Conservation (phyloP, 2,888 invertebrate genomes). For the Agrotis segetum region DNA sequence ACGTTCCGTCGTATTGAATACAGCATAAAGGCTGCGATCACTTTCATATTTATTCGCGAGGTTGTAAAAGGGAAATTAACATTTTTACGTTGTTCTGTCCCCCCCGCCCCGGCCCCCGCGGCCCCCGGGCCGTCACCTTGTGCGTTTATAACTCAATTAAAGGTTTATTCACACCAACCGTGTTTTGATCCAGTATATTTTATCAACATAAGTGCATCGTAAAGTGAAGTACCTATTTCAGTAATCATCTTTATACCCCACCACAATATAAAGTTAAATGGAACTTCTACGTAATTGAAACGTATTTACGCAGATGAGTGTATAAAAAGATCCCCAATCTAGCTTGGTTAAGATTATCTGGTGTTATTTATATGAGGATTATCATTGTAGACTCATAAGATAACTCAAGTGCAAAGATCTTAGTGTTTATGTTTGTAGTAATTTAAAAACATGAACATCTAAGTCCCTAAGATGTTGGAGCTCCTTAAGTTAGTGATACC, state of each 20-base stretch:
- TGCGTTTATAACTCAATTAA: constrained; percentile 56
- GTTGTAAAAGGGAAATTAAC: constrained; percentile 56
- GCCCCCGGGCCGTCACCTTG: constrained; percentile 25
- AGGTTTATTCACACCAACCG: constrained; percentile 41
- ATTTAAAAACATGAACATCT: neutral
- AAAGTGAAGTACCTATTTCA: constrained; percentile 29
- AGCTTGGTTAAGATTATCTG: neutral
- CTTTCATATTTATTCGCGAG: constrained; percentile 52
- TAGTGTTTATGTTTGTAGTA: neutral
- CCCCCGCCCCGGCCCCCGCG: neutral
- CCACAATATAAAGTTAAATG: constrained; percentile 26
- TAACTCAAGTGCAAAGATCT: neutral
- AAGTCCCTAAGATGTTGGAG: neutral
- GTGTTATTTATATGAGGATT: neutral
- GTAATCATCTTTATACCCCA: constrained; percentile 7
- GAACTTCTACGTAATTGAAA: constrained; percentile 32
- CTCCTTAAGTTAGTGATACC: neutral
- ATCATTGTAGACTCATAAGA: neutral
- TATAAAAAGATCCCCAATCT: constrained; percentile 1
- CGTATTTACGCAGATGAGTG: neutral
- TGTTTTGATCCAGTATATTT: constrained; percentile 30
- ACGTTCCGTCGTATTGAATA: constrained; percentile 48
- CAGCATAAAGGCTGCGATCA: constrained; percentile 38
- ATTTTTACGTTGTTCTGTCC: constrained; percentile 54
- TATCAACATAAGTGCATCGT: constrained; percentile 39